Percentiles rank a stretch among this genome's conserved stretches.
These are phyloP conservation scores for Mormyrus proboscirostris DNA, from an alignment of 2,797 vertebrate species.

Conservation along the genomic window DNA sequence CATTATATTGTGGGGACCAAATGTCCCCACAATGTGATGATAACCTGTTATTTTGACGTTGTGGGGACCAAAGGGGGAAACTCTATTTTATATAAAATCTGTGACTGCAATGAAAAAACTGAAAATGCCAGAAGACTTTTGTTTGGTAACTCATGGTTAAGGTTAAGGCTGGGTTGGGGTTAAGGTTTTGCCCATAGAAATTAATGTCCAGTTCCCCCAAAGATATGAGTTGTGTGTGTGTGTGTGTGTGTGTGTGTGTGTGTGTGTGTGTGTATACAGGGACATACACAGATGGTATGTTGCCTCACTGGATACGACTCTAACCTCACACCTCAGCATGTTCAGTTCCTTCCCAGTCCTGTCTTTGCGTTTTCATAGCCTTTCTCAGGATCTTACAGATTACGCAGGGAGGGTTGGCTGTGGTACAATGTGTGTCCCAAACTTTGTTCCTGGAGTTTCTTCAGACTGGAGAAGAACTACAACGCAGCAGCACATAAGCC, in stretches of 20 bases:
- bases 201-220: neutral
- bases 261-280: neutral
- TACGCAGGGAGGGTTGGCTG: neutral
- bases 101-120: neutral
- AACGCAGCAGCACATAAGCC: neutral
- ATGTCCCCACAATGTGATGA: neutral
- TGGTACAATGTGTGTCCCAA: neutral
- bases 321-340: neutral
- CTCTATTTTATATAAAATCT: neutral
- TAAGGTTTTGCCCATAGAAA: neutral
- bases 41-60: neutral
- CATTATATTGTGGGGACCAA: neutral
- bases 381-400: neutral
- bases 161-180: neutral
- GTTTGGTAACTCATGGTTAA: neutral
- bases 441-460: neutral
- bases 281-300: neutral
- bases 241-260: neutral
- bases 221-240: neutral
- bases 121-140: neutral
- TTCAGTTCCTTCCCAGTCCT: neutral
- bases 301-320: neutral
- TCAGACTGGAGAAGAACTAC: neutral
- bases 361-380: neutral
- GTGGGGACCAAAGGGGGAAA: neutral